A percentile compares a stretch with the other conserved stretches of the same genome.
Evolutionary conservation across 2,113 vertebrate species (phyloP).

Genomic region (Sinocyclocheilus anshuiensis): DNA sequence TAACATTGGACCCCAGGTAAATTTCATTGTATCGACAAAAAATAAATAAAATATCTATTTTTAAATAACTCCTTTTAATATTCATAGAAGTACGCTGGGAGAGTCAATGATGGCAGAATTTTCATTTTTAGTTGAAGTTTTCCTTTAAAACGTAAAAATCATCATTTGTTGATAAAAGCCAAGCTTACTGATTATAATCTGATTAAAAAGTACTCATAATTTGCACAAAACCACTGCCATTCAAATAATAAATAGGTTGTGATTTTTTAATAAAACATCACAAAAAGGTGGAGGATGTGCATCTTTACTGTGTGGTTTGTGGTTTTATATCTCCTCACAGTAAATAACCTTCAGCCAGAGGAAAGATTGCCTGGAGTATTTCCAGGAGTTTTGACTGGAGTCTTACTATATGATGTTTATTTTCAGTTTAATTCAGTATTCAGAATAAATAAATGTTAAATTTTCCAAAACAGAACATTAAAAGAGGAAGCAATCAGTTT

Average conservation of each 20-base stretch:
- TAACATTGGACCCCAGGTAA: no score
- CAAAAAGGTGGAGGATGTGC: neutral
- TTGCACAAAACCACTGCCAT: neutral
- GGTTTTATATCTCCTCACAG: neutral
- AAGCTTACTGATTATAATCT: neutral
- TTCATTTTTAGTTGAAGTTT: no score
- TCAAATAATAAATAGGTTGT: neutral
- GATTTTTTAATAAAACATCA: neutral
- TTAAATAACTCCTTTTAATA: no score
- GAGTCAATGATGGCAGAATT: no score
- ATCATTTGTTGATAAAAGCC: neutral
- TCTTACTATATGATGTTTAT: neutral
- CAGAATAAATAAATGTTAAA: neutral
- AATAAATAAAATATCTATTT: no score
- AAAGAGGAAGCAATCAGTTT: neutral
- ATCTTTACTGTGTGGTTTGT: neutral
- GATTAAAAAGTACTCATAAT: neutral
- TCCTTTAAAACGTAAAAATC: no score
- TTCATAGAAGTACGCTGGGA: no score
- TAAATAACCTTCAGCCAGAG: neutral
- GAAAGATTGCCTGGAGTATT: neutral
- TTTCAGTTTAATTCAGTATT: neutral
- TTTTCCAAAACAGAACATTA: neutral
- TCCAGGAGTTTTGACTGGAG: neutral
- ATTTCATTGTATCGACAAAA: no score